Evolutionary conservation across 2,113 vertebrate genomes (phyloP).

Genomic region (Megaceryle maxima): DNA sequence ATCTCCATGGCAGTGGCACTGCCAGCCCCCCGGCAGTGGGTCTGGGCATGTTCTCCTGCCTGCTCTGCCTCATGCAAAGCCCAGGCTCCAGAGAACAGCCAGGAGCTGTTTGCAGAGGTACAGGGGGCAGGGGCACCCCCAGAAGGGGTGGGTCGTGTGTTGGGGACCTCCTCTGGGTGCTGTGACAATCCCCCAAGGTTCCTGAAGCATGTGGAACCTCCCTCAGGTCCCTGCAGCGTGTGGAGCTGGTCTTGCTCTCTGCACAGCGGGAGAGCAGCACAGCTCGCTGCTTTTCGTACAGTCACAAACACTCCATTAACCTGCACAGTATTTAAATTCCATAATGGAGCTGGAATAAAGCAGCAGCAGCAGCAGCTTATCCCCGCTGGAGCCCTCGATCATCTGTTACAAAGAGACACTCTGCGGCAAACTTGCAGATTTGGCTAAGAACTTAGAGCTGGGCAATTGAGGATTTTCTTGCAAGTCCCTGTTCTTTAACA

Average conservation of each 20-base stretch:
- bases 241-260: background rate
- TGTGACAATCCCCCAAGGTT: background rate
- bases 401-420: background rate
- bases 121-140: background rate
- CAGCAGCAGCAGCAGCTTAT: background rate
- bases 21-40: too few relatives aligned
- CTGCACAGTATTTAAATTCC: background rate
- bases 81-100: background rate
- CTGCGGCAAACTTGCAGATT: fast-evolving
- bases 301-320: background rate
- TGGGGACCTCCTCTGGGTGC: background rate
- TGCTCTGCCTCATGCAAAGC: background rate
- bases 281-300: background rate
- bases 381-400: background rate
- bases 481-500: background rate
- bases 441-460: background rate
- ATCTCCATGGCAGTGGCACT: background rate
- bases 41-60: background rate
- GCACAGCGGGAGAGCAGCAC: background rate
- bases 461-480: background rate
- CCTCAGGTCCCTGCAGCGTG: background rate
- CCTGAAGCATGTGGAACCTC: background rate
- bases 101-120: fast-evolving
- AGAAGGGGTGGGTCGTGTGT: too few relatives aligned
- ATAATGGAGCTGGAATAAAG: background rate